Evolutionary conservation across 2,888 invertebrate genomes (phyloP).

Genomic region (Cosmia pyralina): DNA sequence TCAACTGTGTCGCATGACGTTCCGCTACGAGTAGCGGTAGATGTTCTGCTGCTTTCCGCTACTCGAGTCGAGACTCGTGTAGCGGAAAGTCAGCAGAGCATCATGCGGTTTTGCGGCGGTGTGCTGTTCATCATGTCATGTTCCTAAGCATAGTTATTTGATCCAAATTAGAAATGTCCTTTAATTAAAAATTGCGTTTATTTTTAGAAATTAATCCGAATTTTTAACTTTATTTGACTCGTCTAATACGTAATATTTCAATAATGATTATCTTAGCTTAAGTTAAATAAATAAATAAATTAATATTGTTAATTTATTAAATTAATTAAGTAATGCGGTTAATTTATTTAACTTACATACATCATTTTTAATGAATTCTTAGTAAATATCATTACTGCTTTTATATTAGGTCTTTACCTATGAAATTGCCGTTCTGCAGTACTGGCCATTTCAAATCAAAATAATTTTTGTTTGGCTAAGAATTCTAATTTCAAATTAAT

Average conservation of each 20-base stretch:
- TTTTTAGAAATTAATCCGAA: neutral
- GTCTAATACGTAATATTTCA: neutral
- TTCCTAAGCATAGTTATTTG: neutral
- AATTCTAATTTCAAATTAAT: too few species aligned
- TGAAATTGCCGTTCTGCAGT: too few species aligned
- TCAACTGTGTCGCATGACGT: too few species aligned
- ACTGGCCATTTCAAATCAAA: too few species aligned
- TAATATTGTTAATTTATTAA: neutral
- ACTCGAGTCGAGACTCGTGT: too few species aligned
- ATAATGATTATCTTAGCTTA: neutral
- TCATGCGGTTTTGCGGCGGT: too few species aligned
- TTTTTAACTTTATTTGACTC: neutral
- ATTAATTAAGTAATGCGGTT: neutral
- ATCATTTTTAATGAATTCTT: slow-evolving; percentile 1
- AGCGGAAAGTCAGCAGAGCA: too few species aligned
- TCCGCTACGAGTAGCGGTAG: too few species aligned
- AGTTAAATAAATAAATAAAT: neutral
- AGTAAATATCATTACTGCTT: neutral
- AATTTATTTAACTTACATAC: neutral
- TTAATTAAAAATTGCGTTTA: neutral
- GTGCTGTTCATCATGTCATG: too few species aligned
- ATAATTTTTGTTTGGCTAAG: too few species aligned
- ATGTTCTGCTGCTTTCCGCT: too few species aligned
- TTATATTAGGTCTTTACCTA: too few species aligned
- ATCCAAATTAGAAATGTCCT: neutral